Evolutionary conservation across 2,797 vertebrate species (phyloP).

Genomic region (Scomberomorus guttatus): DNA sequence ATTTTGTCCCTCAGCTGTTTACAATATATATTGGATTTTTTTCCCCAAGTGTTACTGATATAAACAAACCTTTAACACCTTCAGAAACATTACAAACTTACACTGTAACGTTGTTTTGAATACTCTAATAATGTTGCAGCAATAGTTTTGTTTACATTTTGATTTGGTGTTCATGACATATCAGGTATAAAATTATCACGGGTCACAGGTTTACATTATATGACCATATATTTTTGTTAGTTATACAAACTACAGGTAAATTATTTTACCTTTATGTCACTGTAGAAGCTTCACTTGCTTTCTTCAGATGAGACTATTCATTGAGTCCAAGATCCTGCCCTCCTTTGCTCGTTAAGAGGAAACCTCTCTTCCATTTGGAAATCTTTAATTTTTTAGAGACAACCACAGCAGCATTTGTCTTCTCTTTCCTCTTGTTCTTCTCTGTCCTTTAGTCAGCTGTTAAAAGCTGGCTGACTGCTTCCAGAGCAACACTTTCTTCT

Average conservation of each 20-base stretch:
- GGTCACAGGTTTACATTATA: background rate
- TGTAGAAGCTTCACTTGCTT: constrained; percentile 23
- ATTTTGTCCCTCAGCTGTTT: too few species aligned
- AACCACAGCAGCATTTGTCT: background rate
- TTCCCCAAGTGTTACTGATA: too few species aligned
- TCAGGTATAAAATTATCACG: background rate
- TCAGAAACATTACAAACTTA: too few species aligned
- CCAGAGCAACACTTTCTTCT: constrained; percentile 8
- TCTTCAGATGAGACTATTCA: constrained; percentile 15
- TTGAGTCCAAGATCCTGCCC: constrained; percentile 13
- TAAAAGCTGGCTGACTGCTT: background rate
- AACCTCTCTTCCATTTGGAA: constrained; percentile 19
- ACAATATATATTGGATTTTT: too few species aligned
- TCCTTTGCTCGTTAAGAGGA: constrained; percentile 24
- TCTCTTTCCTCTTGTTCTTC: constrained; percentile 6
- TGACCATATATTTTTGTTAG: background rate
- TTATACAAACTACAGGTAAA: background rate
- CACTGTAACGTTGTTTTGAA: too few species aligned
- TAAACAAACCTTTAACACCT: too few species aligned
- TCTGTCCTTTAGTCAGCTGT: constrained; percentile 34
- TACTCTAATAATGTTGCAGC: too few species aligned
- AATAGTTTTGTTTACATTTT: too few species aligned
- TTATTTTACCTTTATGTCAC: constrained; percentile 54
- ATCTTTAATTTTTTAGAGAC: background rate
- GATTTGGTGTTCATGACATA: background rate